These are phyloP conservation scores for Phortica variegata DNA, from an alignment of 1,140 invertebrate genomes.

Conservation along the genomic window DNA sequence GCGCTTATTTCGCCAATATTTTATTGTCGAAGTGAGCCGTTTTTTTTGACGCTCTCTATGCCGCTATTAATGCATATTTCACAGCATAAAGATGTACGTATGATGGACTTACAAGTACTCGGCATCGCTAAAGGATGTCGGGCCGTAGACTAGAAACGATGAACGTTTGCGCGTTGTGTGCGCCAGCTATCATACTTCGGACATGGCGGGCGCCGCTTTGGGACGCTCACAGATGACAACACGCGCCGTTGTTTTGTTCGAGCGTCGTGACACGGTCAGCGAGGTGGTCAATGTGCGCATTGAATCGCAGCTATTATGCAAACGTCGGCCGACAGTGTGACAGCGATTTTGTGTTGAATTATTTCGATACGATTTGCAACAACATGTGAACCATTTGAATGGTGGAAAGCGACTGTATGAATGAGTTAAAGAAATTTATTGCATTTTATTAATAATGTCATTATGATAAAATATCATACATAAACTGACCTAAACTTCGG, in stretches of 20 bases:
- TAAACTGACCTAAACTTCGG: too few species aligned
- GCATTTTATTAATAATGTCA: too few species aligned
- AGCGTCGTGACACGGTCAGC: slow-evolving; percentile 45
- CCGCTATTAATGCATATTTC: too few species aligned
- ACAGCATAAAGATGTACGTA: too few species aligned
- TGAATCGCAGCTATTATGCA: slow-evolving; percentile 54
- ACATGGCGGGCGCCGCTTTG: slow-evolving; percentile 47
- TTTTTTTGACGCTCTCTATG: too few species aligned
- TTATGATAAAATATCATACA: too few species aligned
- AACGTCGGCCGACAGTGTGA: slow-evolving; percentile 41
- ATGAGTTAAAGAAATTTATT: not conserved
- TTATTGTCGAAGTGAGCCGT: too few species aligned
- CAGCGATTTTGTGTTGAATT: slow-evolving; percentile 47
- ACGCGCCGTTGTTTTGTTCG: slow-evolving; percentile 43
- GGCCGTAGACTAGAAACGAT: slow-evolving; percentile 32
- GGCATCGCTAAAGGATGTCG: slow-evolving; percentile 43
- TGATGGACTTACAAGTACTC: slow-evolving; percentile 29
- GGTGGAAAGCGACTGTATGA: slow-evolving; percentile 57
- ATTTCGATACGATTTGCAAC: slow-evolving; percentile 51
- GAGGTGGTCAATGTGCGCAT: slow-evolving; percentile 55
- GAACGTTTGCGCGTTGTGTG: slow-evolving; percentile 35
- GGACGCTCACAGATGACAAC: slow-evolving; percentile 51
- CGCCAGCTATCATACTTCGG: slow-evolving; percentile 55
- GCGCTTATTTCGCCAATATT: too few species aligned
- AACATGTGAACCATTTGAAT: slow-evolving; percentile 58